Evolutionary conservation across 2,797 vertebrate genomes (phyloP).

Genomic region (Lophotriccus pileatus): DNA sequence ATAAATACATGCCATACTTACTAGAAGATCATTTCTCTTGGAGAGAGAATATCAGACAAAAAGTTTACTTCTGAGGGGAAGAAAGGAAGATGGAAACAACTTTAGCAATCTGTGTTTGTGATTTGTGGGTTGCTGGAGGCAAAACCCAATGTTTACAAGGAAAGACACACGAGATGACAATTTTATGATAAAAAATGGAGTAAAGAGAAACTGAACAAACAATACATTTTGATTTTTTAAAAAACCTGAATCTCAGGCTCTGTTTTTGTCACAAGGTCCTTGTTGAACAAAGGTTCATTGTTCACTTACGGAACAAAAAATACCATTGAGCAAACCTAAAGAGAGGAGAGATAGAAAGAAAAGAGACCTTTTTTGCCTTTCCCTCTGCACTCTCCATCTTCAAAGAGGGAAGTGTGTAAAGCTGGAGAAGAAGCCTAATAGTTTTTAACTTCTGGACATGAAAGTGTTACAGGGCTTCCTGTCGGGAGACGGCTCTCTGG

Average conservation of each 20-base stretch:
- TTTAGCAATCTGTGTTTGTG: not conserved
- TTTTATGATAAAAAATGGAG: slow-evolving; percentile 19
- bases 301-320: not conserved
- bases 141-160: slow-evolving; percentile 25
- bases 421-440: not conserved
- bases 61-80: not conserved
- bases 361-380: not conserved
- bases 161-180: slow-evolving; percentile 10
- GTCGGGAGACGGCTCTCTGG: no score
- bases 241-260: not conserved
- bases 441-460: not conserved
- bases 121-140: slow-evolving; percentile 27
- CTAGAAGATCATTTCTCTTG: not conserved
- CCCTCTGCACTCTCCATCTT: not conserved
- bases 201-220: not conserved
- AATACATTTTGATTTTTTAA: not conserved
- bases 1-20: not conserved
- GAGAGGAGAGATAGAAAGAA: not conserved
- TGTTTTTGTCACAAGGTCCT: not conserved
- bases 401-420: not conserved
- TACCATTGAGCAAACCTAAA: not conserved
- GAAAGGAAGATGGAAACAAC: not conserved
- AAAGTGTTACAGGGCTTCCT: not conserved
- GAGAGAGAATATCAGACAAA: not conserved
- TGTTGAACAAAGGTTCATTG: not conserved